Evolutionary conservation across 2,888 invertebrate genomes (phyloP).

Genomic region (Drosophila pseudotalamancana): DNA sequence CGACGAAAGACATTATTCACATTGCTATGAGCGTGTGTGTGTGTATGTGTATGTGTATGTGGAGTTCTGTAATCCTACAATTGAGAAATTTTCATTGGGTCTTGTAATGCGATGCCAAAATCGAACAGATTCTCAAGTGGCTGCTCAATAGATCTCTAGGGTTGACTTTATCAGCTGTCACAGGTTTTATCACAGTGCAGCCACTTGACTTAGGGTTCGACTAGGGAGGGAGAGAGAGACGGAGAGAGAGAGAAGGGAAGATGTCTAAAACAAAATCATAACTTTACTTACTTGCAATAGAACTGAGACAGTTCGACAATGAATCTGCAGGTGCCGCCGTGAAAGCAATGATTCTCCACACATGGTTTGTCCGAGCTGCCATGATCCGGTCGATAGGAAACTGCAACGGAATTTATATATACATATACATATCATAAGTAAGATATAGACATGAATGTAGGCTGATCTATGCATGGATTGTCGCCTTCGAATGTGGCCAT

Average conservation of each 20-base stretch:
- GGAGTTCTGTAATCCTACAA: constrained; percentile 33
- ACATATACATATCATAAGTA: constrained; percentile 4
- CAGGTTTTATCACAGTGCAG: constrained; percentile 46
- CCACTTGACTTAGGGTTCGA: constrained; percentile 59
- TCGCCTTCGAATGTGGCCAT: constrained; percentile 65
- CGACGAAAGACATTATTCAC: constrained; percentile 80
- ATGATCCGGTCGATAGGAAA: constrained; percentile 83
- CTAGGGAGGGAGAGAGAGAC: not conserved
- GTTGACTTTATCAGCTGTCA: constrained; percentile 59
- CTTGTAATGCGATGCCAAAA: constrained; percentile 75
- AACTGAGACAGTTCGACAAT: constrained; percentile 91
- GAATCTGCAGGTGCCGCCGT: constrained; percentile 94
- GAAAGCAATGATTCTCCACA: constrained; percentile 90
- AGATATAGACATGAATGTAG: not conserved
- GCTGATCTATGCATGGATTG: constrained; percentile 16
- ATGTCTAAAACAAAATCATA: not conserved
- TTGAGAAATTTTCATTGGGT: constrained; percentile 20
- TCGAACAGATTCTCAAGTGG: constrained; percentile 54
- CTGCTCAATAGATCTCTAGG: constrained; percentile 9
- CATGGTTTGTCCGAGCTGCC: constrained; percentile 82
- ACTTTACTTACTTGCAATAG: constrained; percentile 92
- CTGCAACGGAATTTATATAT: constrained; percentile 65
- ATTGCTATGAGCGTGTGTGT: constrained; percentile 42
- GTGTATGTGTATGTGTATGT: constrained; percentile 1
- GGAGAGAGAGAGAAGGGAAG: not conserved